Evolutionary conservation across 2,113 vertebrate species (phyloP), one percentile per base, ranked within the genome.

Genomic region (Oreochromis aureus): DNA sequence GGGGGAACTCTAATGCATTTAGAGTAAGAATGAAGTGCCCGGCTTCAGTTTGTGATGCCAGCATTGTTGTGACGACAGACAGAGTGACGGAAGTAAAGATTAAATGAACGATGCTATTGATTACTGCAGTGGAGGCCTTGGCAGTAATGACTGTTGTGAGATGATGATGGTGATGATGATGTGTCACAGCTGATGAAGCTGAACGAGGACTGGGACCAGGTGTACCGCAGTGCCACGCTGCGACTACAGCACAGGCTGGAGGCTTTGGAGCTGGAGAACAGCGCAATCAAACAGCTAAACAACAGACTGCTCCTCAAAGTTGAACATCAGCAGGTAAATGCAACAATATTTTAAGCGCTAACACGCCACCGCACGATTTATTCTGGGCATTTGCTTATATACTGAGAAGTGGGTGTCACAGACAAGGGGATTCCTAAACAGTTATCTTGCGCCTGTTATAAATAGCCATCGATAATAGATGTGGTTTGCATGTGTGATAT

Each of bases 181-280:
- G 73, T 92, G 76, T 90, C 90, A 46, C 91, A 97, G 97, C 93
- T 97, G 92, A 96, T 97, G 97, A 97, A 97, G 91, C 93, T 97
- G 83, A 97, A 97, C 41, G 96, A 96, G 83, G 96, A 97, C 78
- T 97, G 97, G 97, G 97, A 97, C 88, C 96, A 96, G 66, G 96
- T 97, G 81, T 97, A 97, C 84, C 96, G 94, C 82, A 94, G 91
- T 39, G 94, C 96, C 18, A 97, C 94, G 0, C n/a, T 93, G 84
- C 89, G 90, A 41, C 91, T 97, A n/a, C 96, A 97, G 92, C 95
- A 96, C 69, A 94, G 94, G 9, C 53, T 97, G 56, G 84, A 89
- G 10, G 19, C 86, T 58, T 73, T 97, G 83, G 95, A 97, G 84
- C 86, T 94, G 78, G 96, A 97, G 85, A 95, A 93, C 89, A 61